phyloP scores from a whole-genome alignment of 2,888 invertebrate species.

The Gandaritis pyraliata region DNA sequence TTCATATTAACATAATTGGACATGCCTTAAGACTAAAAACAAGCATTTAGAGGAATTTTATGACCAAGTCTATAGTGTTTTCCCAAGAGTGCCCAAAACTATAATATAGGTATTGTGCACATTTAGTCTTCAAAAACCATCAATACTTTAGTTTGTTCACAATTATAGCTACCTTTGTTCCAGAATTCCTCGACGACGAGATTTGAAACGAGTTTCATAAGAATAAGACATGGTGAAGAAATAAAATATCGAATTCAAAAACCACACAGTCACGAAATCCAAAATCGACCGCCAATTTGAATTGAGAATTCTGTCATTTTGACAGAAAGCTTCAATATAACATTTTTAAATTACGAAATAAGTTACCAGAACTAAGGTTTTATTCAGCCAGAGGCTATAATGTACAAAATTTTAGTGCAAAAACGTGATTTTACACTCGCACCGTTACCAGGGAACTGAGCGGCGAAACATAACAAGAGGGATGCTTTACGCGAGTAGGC shows the following conservation, averaged over 20 bases:
- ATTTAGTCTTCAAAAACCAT: too few relatives aligned
- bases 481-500: slow-evolving; percentile 20
- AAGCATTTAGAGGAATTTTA: too few relatives aligned
- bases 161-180: slow-evolving; percentile 33
- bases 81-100: too few relatives aligned
- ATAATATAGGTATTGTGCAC: too few relatives aligned
- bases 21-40: too few relatives aligned
- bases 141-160: too few relatives aligned
- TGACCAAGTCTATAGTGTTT: too few relatives aligned
- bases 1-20: too few relatives aligned
- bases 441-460: slow-evolving; percentile 31
- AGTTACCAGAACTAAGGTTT: not conserved
- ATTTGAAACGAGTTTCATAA: slow-evolving; percentile 42
- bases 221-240: slow-evolving; percentile 37
- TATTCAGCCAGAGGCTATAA: slow-evolving; percentile 8
- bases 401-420: not conserved
- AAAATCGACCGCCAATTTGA: slow-evolving; percentile 24
- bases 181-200: slow-evolving; percentile 24
- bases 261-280: slow-evolving; percentile 25
- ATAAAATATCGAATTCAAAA: slow-evolving; percentile 23
- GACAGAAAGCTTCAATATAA: slow-evolving; percentile 8
- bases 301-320: slow-evolving; percentile 26
- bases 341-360: slow-evolving; percentile 17
- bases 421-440: not conserved
- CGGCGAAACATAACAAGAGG: slow-evolving; percentile 25